These are phyloP conservation scores for Gortyna flavago DNA, from an alignment of 2,888 invertebrate genomes.

Conservation along the genomic window DNA sequence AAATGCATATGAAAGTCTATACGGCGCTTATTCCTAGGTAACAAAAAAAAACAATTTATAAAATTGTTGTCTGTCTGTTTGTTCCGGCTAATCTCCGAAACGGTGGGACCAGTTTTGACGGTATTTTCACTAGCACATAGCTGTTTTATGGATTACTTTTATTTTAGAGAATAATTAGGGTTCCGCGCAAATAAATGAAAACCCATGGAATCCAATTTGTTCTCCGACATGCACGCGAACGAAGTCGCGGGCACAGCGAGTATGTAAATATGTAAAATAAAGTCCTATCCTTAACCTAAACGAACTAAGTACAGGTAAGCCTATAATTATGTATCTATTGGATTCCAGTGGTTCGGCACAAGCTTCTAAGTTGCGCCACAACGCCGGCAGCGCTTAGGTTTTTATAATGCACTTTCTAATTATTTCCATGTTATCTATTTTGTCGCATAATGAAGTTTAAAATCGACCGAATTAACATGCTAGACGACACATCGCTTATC, in stretches of 20 bases:
- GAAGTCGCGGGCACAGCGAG: not conserved
- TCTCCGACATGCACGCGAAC: not conserved
- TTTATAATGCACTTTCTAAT: conserved; percentile 54
- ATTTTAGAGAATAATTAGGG: not conserved
- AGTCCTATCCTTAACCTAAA: not conserved
- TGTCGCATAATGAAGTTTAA: conserved; percentile 3
- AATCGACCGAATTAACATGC: conserved; percentile 24
- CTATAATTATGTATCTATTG: not conserved
- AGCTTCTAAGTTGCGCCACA: conserved; percentile 17
- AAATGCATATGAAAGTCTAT: too few relatives aligned
- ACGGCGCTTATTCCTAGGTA: too few relatives aligned
- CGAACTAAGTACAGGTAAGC: not conserved
- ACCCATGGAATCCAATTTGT: not conserved
- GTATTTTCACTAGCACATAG: not conserved
- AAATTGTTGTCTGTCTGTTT: too few relatives aligned
- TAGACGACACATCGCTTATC: not conserved
- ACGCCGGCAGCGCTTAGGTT: conserved; percentile 16
- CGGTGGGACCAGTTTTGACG: not conserved
- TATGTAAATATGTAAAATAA: not conserved
- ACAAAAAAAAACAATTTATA: too few relatives aligned
- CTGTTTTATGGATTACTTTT: not conserved
- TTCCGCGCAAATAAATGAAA: not conserved
- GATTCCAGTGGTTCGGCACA: not conserved
- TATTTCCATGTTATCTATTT: conserved; percentile 39
- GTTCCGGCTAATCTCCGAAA: too few relatives aligned